These are phyloP conservation scores for Melipona beecheii DNA, from an alignment of 2,888 invertebrate genomes.

Conservation along the genomic window DNA sequence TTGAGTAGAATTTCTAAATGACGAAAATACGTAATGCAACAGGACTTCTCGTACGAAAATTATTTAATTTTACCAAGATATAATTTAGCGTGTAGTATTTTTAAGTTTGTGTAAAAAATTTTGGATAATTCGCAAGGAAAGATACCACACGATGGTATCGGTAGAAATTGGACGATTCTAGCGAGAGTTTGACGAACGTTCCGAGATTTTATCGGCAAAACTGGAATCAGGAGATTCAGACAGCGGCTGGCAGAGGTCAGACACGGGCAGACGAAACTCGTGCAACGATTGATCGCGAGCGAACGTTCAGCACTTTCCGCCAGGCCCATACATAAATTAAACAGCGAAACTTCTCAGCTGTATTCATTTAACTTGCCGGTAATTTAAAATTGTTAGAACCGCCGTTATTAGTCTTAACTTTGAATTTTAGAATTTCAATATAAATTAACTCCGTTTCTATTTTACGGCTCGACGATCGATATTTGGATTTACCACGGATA, in stretches of 20 bases:
- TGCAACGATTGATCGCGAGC: constrained; percentile 6
- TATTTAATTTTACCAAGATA: neutral
- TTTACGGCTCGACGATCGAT: neutral
- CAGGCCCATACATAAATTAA: constrained; percentile 18
- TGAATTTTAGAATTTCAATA: constrained; percentile 7
- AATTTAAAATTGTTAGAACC: constrained; percentile 22
- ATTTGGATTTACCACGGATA: neutral
- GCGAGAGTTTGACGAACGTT: neutral
- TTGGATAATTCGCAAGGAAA: neutral
- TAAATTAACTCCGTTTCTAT: neutral
- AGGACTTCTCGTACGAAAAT: neutral
- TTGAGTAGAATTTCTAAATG: no score
- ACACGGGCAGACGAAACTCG: neutral
- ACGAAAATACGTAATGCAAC: no score
- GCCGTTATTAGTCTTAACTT: constrained; percentile 14
- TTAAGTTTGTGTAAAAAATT: neutral
- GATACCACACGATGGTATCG: neutral
- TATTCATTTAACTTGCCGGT: constrained; percentile 15
- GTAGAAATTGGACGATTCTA: neutral
- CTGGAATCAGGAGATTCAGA: neutral
- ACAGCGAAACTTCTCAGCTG: constrained; percentile 17
- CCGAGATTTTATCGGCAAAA: neutral
- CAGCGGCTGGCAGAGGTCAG: constrained; percentile 4
- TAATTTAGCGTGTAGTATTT: neutral
- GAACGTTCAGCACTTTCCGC: neutral